Percentiles rank a stretch among this genome's conserved stretches.
Evolutionary conservation across 1,140 invertebrate species (phyloP).

Genomic region (Ericerus pela): DNA sequence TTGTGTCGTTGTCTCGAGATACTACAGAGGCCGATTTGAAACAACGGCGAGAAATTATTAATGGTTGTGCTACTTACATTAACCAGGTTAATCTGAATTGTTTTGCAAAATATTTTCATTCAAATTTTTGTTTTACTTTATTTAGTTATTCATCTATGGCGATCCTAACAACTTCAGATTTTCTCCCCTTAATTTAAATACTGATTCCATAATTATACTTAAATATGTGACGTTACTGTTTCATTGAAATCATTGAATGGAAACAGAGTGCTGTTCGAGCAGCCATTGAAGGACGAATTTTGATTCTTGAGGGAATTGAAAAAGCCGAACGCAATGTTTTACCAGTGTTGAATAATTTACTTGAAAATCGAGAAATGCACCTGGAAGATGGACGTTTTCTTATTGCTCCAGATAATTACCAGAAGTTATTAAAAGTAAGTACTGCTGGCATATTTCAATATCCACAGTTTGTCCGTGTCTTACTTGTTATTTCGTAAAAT

Average conservation of each 20-base stretch:
- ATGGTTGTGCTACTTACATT: conserved; percentile 75
- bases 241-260: no score
- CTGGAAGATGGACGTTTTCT: conserved; percentile 91
- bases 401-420: conserved; percentile 73
- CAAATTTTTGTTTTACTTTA: not conserved
- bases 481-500: conserved; percentile 16
- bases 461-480: not conserved
- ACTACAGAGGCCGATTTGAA: conserved; percentile 95
- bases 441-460: not conserved
- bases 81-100: conserved; percentile 54
- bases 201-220: not conserved
- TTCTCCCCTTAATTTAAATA: not conserved
- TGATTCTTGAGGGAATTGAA: conserved; percentile 93
- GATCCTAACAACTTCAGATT: not conserved
- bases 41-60: conserved; percentile 79
- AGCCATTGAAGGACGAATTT: conserved; percentile 69
- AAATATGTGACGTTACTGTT: no score
- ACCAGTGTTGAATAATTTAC: conserved; percentile 90
- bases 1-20: conserved; percentile 82
- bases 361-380: conserved; percentile 98
- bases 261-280: conserved; percentile 79
- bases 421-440: conserved; percentile 68
- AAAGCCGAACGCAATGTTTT: conserved; percentile 94
- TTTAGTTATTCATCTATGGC: not conserved
- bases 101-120: not conserved